Conservation (phyloP, 2,797 vertebrate genomes). For the Decapterus maruadsi region DNA sequence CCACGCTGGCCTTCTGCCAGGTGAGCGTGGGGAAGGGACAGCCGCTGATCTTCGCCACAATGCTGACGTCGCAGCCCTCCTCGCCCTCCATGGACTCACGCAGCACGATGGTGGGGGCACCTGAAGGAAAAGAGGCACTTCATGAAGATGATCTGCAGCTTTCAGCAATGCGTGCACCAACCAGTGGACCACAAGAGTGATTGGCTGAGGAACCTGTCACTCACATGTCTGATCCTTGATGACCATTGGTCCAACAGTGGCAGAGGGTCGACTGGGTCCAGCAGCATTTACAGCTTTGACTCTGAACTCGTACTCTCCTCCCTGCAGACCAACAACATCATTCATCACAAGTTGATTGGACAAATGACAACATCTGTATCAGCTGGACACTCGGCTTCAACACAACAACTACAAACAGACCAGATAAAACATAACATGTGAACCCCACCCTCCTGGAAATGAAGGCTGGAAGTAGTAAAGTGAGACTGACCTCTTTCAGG, state of each 20-base stretch:
- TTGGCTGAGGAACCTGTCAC: slow-evolving; percentile 60
- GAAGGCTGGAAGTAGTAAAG: not conserved
- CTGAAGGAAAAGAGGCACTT: slow-evolving; percentile 69
- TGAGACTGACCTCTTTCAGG: slow-evolving; percentile 86
- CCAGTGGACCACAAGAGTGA: too few species aligned
- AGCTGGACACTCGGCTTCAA: too few species aligned
- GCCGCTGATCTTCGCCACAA: slow-evolving; percentile 95
- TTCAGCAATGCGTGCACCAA: too few species aligned
- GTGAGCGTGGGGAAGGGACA: slow-evolving; percentile 95
- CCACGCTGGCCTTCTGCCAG: slow-evolving; percentile 91
- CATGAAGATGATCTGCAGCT: not conserved
- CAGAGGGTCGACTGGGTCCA: slow-evolving; percentile 93
- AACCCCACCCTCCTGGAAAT: too few species aligned
- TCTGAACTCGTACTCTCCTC: slow-evolving; percentile 97
- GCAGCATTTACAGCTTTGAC: slow-evolving; percentile 98
- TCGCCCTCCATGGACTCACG: slow-evolving; percentile 95
- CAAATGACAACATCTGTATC: too few species aligned
- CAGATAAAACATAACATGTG: too few species aligned
- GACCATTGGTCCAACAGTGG: slow-evolving; percentile 91
- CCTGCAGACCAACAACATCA: slow-evolving; percentile 64
- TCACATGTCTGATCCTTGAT: slow-evolving; percentile 98
- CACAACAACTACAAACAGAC: not conserved
- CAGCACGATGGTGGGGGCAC: slow-evolving; percentile 92
- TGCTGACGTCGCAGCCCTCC: slow-evolving; percentile 93
- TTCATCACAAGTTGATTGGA: not conserved